Evolutionary conservation across 1,140 invertebrate genomes (phyloP), one percentile per base, ranked within the genome.

Genomic region (Drosophila kanapiae): DNA sequence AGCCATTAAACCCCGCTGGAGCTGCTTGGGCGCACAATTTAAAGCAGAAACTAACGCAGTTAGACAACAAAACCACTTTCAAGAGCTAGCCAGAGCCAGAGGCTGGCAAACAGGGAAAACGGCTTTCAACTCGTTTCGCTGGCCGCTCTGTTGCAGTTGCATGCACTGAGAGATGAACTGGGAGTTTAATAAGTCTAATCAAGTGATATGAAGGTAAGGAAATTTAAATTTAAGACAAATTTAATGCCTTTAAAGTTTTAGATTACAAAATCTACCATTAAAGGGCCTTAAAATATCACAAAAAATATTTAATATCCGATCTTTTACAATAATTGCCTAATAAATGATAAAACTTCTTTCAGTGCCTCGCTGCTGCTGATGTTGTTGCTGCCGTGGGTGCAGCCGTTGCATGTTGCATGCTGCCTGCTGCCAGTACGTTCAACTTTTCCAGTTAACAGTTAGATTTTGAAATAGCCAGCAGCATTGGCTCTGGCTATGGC

Each of bases 401-500:
- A 91, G 84, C 81, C 65, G 82, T 80, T 84, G 84, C 85, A 90
- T 90, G 85, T 88, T 88, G 85, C 84, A 82, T 87, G 84, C 84
- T 51, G 48, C 47, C 48, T 53, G 84, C 85, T 78, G 85, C 85
- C 71, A 85, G 85, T 90, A 90, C 85, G 86, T 90, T 90, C 85
- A 90, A 91, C 85, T 90, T 91, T 90, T 90, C 81, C 83, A 91
- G 85, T 90, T 82, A 90, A 90, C 85, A 90, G 85, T 90, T 90
- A 90, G 86, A 90, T 90, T 90, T 90, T 79, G 86, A 90, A 90
- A 90, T 90, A 75, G 85, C 85, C 85, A 90, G 42, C 82, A 80
- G 84, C 84, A 82, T 40, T 37, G 71, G 75, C 78, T 42, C 1
- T n/a, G n/a, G 47, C 63, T 54, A n/a, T 51, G 58, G 75, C 78